These are phyloP conservation scores for Altica lythri DNA, from an alignment of 2,888 invertebrate genomes.

Conservation along the genomic window DNA sequence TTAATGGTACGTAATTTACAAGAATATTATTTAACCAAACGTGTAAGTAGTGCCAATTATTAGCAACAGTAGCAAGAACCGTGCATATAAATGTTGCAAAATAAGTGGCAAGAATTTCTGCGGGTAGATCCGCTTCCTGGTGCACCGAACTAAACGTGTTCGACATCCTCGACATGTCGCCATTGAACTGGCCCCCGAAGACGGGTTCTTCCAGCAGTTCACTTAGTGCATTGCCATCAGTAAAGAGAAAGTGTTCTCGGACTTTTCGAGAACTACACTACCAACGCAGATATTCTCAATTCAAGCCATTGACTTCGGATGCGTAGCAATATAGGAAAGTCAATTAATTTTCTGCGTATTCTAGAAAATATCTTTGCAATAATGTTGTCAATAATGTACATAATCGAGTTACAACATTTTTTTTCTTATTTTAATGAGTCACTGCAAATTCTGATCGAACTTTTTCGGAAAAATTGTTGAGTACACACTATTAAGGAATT, in stretches of 20 bases:
- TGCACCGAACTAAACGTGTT: slow-evolving; percentile 15
- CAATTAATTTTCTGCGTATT: slow-evolving; percentile 1
- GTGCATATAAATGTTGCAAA: slow-evolving; percentile 17
- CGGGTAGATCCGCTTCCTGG: slow-evolving; percentile 27
- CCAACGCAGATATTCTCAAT: slow-evolving; percentile 29
- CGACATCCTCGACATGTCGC: slow-evolving; percentile 17
- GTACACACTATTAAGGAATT: no score
- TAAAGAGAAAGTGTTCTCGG: slow-evolving; percentile 51
- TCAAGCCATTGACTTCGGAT: slow-evolving; percentile 1
- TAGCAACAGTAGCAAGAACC: no score
- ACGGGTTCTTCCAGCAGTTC: neutral
- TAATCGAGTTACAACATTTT: neutral
- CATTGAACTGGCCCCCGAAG: slow-evolving; percentile 11
- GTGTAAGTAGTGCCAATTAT: no score
- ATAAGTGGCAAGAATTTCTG: slow-evolving; percentile 14
- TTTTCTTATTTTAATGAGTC: neutral
- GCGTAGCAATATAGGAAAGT: no score
- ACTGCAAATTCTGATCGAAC: neutral
- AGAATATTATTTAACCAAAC: no score
- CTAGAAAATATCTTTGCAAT: neutral
- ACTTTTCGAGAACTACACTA: slow-evolving; percentile 56
- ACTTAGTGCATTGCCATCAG: slow-evolving; percentile 31
- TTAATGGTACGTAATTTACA: no score
- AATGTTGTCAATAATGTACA: neutral
- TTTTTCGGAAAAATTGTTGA: neutral